These are phyloP conservation scores for Seira musarum DNA, from an alignment of 2,888 invertebrate species.

Conservation along the genomic window DNA sequence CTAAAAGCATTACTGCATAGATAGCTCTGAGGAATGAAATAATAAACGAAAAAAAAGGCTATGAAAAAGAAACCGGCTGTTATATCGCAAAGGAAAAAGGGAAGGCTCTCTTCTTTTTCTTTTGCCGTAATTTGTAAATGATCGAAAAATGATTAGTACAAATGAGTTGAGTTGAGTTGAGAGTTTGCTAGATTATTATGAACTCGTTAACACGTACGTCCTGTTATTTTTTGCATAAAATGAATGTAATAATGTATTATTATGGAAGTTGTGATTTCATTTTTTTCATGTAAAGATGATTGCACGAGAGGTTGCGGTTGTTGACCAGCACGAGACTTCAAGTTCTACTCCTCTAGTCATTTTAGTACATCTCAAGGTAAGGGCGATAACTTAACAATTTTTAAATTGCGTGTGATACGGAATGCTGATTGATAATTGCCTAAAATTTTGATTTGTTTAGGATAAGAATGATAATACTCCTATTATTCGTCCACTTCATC, in stretches of 20 bases:
- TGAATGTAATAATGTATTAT: conserved; percentile 17
- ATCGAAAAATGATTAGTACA: conserved; percentile 43
- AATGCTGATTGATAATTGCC: not conserved
- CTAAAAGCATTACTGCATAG: conserved; percentile 3
- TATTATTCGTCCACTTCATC: conserved; percentile 83
- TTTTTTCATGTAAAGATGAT: conserved; percentile 77
- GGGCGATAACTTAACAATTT: no score
- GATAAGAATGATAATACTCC: conserved; percentile 93
- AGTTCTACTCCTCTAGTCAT: conserved; percentile 84
- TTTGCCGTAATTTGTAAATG: conserved; percentile 46
- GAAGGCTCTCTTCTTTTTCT: no score
- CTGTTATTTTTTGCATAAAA: no score
- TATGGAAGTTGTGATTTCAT: conserved; percentile 11
- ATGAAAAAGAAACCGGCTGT: conserved; percentile 14
- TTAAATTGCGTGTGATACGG: no score
- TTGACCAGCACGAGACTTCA: conserved; percentile 79
- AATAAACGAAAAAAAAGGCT: conserved; percentile 17
- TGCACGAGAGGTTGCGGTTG: conserved; percentile 86
- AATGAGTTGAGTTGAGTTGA: conserved; percentile 45
- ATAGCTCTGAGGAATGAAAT: conserved; percentile 13
- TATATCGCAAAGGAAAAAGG: no score
- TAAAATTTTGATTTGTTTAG: conserved; percentile 73
- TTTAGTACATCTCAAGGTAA: conserved; percentile 75
- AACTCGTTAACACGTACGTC: conserved; percentile 47
- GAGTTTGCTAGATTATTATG: conserved; percentile 45